These are phyloP conservation scores for Myiotriccus ornatus DNA, from an alignment of 2,797 vertebrate genomes.

Conservation along the genomic window DNA sequence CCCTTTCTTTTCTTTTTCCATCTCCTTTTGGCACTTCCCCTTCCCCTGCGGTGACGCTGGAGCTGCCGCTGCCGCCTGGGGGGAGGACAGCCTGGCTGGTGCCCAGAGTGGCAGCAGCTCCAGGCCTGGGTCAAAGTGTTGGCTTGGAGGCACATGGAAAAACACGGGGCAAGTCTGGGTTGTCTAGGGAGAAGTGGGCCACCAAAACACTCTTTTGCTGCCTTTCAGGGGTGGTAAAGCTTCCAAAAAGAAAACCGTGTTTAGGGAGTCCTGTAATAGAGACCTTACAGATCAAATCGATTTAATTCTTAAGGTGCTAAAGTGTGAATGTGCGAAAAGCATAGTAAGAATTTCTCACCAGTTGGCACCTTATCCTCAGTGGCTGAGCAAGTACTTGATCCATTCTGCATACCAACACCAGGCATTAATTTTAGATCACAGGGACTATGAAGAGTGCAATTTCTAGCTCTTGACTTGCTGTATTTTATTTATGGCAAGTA, in stretches of 20 bases:
- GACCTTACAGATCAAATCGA: background rate
- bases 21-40: background rate
- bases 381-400: conserved; percentile 17
- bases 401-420: conserved; percentile 26
- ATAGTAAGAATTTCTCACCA: conserved; percentile 56
- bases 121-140: background rate
- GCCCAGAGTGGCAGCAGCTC: background rate
- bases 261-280: background rate
- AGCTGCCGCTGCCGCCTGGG: background rate
- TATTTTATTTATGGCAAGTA: background rate
- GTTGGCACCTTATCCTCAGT: conserved; percentile 30
- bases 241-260: background rate
- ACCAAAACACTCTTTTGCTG: background rate
- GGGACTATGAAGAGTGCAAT: background rate
- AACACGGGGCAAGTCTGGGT: background rate
- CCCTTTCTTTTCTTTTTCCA: background rate
- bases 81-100: background rate
- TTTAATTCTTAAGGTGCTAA: conserved; percentile 48
- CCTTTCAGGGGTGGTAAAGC: background rate
- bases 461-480: background rate
- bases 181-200: background rate
- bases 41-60: accelerated
- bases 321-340: conserved; percentile 52
- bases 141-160: background rate
- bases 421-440: conserved; percentile 54